These are phyloP conservation scores for Glaucomys volans DNA, from an alignment of 2,113 vertebrate species.

Conservation along the genomic window DNA sequence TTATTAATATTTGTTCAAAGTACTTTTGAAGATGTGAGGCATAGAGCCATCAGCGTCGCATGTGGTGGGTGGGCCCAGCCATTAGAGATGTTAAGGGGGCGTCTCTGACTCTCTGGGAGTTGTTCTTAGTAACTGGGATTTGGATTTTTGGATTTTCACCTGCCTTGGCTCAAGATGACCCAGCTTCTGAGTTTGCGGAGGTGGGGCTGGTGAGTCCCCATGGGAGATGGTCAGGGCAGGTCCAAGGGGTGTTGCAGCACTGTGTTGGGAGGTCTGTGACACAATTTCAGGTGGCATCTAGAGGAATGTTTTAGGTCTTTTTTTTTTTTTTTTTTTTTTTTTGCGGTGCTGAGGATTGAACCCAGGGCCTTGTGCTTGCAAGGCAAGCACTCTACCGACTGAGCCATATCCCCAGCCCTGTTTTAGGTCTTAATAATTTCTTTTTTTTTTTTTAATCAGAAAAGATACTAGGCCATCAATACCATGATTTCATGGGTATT, in stretches of 20 bases:
- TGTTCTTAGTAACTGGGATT: not conserved
- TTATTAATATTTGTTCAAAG: constrained; percentile 81
- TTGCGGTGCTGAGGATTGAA: no score
- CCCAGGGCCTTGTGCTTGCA: no score
- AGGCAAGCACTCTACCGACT: no score
- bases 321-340: not conserved
- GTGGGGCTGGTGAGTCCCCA: no score
- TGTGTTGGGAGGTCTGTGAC: rapidly evolving
- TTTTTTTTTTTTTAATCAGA: not conserved
- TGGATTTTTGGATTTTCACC: not conserved
- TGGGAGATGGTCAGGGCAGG: not conserved
- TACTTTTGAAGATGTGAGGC: constrained; percentile 79
- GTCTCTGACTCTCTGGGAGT: not conserved
- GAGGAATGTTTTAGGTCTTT: not conserved
- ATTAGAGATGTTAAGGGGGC: not conserved
- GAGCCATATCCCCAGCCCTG: no score
- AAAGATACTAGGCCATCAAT: constrained; percentile 11
- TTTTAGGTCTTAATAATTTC: constrained; percentile 36
- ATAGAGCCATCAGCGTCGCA: constrained; percentile 48
- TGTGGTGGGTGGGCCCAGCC: constrained; percentile 60
- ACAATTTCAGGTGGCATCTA: not conserved
- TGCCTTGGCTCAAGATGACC: not conserved
- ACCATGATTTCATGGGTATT: not conserved
- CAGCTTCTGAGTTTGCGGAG: not conserved
- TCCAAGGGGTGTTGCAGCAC: not conserved